Evolutionary conservation across 2,113 vertebrate genomes (phyloP).

Genomic region (Corynorhinus townsendii): DNA sequence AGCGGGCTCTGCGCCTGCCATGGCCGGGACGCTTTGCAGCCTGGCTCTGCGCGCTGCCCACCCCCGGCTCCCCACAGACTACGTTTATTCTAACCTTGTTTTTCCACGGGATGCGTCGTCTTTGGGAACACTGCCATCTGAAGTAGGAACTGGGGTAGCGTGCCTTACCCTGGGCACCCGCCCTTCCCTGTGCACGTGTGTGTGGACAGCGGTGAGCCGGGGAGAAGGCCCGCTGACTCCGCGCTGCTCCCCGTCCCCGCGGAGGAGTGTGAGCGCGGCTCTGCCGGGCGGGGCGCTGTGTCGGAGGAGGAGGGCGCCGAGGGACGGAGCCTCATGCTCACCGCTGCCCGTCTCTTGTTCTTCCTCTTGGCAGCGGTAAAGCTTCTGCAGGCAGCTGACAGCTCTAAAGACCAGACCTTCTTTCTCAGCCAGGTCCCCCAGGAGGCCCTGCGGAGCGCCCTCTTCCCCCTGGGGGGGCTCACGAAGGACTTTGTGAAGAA

Average conservation of each 20-base stretch:
- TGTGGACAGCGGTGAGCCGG: not conserved
- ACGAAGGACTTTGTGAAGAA: slow-evolving; percentile 94
- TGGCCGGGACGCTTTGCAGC: too few relatives aligned
- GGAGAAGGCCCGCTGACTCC: accelerated
- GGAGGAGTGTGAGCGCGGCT: not conserved
- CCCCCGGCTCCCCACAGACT: not conserved
- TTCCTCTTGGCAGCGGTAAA: slow-evolving; percentile 83
- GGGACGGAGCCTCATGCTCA: not conserved
- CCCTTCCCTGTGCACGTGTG: accelerated
- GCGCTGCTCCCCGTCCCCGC: not conserved
- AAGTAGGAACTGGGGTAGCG: accelerated
- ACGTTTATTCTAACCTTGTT: too few relatives aligned
- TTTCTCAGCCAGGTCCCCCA: slow-evolving; percentile 98
- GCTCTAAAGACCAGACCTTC: slow-evolving; percentile 96
- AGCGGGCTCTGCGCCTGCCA: too few relatives aligned
- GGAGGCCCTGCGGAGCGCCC: slow-evolving; percentile 88
- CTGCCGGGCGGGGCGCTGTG: not conserved
- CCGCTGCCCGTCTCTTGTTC: slow-evolving; percentile 26
- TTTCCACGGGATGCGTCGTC: accelerated
- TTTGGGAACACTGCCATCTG: not conserved
- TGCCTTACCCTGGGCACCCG: not conserved
- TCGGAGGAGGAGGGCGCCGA: not conserved
- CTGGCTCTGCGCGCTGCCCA: too few relatives aligned
- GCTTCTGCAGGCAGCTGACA: slow-evolving; percentile 90
- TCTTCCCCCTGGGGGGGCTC: slow-evolving; percentile 95